Conservation (phyloP, 2,113 vertebrate genomes). For the Phylloscopus whistleri region DNA sequence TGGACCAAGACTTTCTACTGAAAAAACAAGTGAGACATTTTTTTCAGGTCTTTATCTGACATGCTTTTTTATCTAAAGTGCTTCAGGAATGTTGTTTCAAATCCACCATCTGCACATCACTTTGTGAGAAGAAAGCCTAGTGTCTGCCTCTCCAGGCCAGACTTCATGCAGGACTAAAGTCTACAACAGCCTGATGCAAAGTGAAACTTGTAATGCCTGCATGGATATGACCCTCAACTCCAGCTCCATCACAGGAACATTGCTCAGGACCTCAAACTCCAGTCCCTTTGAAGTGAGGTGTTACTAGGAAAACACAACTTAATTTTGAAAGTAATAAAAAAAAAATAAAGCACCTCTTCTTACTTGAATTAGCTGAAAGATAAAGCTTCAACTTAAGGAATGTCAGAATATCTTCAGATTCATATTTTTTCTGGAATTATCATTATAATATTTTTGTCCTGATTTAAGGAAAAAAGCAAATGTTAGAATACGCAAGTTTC, state of each 20-base stretch:
- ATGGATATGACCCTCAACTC: background rate
- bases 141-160: background rate
- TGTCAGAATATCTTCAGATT: background rate
- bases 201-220: too few species aligned
- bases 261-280: background rate
- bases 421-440: slow-evolving; percentile 13
- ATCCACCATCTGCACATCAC: rapidly evolving
- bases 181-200: background rate
- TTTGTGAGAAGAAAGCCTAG: background rate
- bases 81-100: background rate
- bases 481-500: background rate
- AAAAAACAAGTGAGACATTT: background rate
- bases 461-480: background rate
- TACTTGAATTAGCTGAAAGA: background rate
- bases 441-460: background rate
- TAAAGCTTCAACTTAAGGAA: background rate
- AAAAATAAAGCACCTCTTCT: background rate
- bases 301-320: background rate
- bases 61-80: background rate
- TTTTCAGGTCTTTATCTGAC: background rate
- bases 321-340: background rate
- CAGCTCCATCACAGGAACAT: background rate
- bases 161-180: background rate
- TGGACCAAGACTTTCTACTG: background rate
- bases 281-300: rapidly evolving